phyloP scores from a whole-genome alignment of 2,797 vertebrate species.

The Sorex maritimensis region DNA sequence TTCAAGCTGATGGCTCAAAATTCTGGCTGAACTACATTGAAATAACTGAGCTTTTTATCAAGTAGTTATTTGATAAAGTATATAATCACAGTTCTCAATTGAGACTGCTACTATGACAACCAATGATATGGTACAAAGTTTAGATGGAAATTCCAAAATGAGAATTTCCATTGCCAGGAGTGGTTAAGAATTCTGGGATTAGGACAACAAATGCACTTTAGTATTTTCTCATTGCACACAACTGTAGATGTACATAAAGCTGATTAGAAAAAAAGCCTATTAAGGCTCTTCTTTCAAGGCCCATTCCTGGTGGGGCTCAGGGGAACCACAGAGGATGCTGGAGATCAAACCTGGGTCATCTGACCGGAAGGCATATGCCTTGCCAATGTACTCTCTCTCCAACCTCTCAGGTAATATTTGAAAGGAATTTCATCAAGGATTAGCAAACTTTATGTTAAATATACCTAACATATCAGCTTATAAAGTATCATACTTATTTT shows the following conservation, averaged over 20 bases:
- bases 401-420: neutral
- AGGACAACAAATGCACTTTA: slow-evolving; percentile 26
- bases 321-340: too few relatives aligned
- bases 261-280: slow-evolving; percentile 5
- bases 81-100: slow-evolving; percentile 77
- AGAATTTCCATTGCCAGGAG: slow-evolving; percentile 50
- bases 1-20: slow-evolving; percentile 57
- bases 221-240: neutral
- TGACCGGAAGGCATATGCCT: too few relatives aligned
- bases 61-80: slow-evolving; percentile 71
- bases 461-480: slow-evolving; percentile 26
- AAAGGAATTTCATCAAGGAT: slow-evolving; percentile 49
- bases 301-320: too few relatives aligned
- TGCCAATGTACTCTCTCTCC: too few relatives aligned
- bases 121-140: slow-evolving; percentile 21
- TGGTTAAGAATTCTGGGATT: slow-evolving; percentile 16
- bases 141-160: slow-evolving; percentile 70
- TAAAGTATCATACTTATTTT: neutral
- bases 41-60: slow-evolving; percentile 75
- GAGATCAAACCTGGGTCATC: too few relatives aligned
- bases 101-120: slow-evolving; percentile 77
- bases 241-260: neutral
- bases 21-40: slow-evolving; percentile 68
- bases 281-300: neutral
- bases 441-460: too few relatives aligned